Evolutionary conservation across 2,113 vertebrate genomes (phyloP).

Genomic region (Sula dactylatra): DNA sequence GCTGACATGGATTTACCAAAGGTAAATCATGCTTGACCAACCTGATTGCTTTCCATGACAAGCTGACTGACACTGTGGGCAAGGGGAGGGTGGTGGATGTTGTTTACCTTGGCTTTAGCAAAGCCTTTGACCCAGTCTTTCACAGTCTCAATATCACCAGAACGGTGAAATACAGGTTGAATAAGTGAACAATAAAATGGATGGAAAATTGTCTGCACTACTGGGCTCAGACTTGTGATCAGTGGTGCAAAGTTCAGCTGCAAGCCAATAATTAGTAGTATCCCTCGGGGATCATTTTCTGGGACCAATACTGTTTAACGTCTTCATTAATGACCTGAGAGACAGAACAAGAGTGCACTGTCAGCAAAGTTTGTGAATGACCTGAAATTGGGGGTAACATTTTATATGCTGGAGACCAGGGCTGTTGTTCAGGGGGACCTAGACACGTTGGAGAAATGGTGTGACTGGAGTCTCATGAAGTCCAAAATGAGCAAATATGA

Average conservation of each 20-base stretch:
- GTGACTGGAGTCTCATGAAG: background rate
- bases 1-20: background rate
- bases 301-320: background rate
- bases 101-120: background rate
- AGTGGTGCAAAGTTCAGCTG: background rate
- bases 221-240: background rate
- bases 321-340: background rate
- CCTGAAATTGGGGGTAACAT: background rate
- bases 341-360: background rate
- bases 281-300: background rate
- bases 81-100: background rate
- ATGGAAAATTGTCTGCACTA: background rate
- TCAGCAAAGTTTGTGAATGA: background rate
- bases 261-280: background rate
- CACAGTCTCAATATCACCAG: background rate
- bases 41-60: background rate
- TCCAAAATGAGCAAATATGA: background rate
- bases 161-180: background rate
- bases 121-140: background rate
- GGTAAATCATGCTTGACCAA: background rate
- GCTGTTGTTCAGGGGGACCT: background rate
- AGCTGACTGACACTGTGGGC: background rate
- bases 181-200: background rate
- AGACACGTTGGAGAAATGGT: background rate
- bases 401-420: background rate